Base-by-base conservation (phyloP, 2,113 vertebrate species). In the Brachirus orientalis region DNA sequence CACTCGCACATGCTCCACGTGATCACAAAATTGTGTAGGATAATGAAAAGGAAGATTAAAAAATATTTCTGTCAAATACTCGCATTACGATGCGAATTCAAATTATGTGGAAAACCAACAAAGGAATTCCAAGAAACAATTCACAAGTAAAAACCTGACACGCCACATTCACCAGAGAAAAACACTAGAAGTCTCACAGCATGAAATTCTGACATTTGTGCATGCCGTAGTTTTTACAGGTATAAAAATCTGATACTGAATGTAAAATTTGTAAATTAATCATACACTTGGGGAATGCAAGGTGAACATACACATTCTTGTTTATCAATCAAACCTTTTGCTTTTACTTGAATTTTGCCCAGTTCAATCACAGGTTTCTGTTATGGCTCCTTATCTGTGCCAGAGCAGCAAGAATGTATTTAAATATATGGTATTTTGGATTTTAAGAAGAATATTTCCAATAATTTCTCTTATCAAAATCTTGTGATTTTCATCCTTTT, bases 91-190 rank as follows among this genome's bases (percentile, higher is more conserved):
- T 69, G 45, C 38, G 59, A 65, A 88, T 51, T 77, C 44, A 56
- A 83, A 86, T 85, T 66, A 81, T 75, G 61, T 22, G 38, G 38
- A 38, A 71, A 60, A 72, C 69, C 50, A 65, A 75, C 62, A 69
- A 83, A 75, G 40, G 33, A 63, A 53, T 14, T 1, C 57, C 38
- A 59, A 59, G 54, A 48, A 83, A 70, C 28, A 51, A 54, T 63
- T 80, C 28, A n/a, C 35, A 60, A 65, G 44, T 18, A 67, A 86
- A 80, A 82, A 63, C 51, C 73, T 63, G 46, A 46, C 53, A 62
- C 51, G 41, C 67, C 80, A 68, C 79, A 87, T 79, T 72, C 50
- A 79, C 36, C 58, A 63, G 61, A 81, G 44, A 57, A 72, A 70
- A 83, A n/a, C n/a, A n/a, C n/a, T n/a, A n/a, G n/a, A n/a, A n/a